Evolutionary conservation across 2,888 invertebrate species (phyloP).

Genomic region (Ligdia adustata): DNA sequence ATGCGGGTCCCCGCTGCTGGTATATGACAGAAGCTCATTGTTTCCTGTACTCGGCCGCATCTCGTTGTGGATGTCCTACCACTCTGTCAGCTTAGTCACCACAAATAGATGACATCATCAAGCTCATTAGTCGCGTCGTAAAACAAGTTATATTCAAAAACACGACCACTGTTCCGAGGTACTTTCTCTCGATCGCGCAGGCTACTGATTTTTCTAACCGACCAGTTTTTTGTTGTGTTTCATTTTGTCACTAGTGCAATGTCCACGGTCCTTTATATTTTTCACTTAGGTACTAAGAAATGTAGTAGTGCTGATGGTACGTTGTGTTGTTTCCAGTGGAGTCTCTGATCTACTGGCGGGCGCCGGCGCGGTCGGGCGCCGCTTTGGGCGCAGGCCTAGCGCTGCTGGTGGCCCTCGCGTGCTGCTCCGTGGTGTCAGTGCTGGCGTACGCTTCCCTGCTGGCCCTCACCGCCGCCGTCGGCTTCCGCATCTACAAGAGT

Average conservation of each 20-base stretch:
- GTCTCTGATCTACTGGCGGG: conserved; percentile 98
- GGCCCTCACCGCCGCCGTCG: conserved; percentile 93
- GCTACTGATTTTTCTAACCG: background rate
- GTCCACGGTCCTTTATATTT: too few relatives aligned
- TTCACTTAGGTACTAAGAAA: too few relatives aligned
- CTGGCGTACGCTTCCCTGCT: conserved; percentile 96
- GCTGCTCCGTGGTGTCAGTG: conserved; percentile 97
- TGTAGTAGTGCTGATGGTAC: too few relatives aligned
- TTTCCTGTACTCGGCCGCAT: background rate
- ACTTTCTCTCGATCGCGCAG: conserved; percentile 17
- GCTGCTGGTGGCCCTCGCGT: conserved; percentile 96
- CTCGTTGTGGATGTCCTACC: background rate
- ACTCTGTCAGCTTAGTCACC: too few relatives aligned
- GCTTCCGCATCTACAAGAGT: conserved; percentile 98
- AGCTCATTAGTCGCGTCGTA: conserved; percentile 1
- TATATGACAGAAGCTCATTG: background rate
- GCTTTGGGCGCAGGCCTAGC: conserved; percentile 96
- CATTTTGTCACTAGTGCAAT: too few relatives aligned
- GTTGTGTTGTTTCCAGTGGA: conserved; percentile 87
- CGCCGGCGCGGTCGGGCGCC: conserved; percentile 96
- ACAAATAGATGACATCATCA: conserved; percentile 25
- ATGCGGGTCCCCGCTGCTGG: conserved; percentile 6
- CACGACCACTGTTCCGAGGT: conserved; percentile 5
- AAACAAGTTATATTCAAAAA: conserved; percentile 25
- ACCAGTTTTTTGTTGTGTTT: too few relatives aligned